These are phyloP conservation scores for Hecatera dysodea DNA, from an alignment of 2,888 invertebrate genomes.

Conservation along the genomic window DNA sequence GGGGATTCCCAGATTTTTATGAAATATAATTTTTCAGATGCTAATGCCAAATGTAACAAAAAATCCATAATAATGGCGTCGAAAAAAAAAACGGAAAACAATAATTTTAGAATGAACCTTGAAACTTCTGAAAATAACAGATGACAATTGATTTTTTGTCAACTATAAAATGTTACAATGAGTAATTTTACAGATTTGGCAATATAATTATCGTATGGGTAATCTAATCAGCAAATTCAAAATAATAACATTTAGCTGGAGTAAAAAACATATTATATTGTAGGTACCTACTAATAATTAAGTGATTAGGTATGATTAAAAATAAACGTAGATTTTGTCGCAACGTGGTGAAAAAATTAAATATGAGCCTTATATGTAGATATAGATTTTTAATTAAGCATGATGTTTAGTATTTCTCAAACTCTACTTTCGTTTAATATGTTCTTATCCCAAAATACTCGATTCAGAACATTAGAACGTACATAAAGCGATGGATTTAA, in stretches of 20 bases:
- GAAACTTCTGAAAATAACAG: constrained; percentile 10
- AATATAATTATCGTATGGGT: neutral
- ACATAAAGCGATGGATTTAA: neutral
- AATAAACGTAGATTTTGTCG: too few relatives aligned
- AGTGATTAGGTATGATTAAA: too few relatives aligned
- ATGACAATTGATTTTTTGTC: constrained; percentile 5
- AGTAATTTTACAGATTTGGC: neutral
- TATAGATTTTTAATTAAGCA: too few relatives aligned
- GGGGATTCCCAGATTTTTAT: neutral
- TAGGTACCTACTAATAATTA: too few relatives aligned
- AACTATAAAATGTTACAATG: neutral
- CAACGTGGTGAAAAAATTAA: too few relatives aligned
- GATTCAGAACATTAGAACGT: too few relatives aligned
- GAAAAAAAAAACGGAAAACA: constrained; percentile 4
- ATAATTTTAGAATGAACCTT: constrained; percentile 26
- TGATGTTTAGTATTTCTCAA: too few relatives aligned
- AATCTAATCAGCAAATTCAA: neutral
- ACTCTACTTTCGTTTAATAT: too few relatives aligned
- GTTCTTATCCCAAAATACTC: too few relatives aligned
- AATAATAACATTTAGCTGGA: neutral
- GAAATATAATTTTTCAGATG: neutral
- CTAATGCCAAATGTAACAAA: neutral
- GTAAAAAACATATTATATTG: too few relatives aligned
- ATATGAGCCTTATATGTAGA: too few relatives aligned
- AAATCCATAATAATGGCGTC: neutral